Evolutionary conservation across 1,140 invertebrate species (phyloP).

Genomic region (Drosophila simulans): DNA sequence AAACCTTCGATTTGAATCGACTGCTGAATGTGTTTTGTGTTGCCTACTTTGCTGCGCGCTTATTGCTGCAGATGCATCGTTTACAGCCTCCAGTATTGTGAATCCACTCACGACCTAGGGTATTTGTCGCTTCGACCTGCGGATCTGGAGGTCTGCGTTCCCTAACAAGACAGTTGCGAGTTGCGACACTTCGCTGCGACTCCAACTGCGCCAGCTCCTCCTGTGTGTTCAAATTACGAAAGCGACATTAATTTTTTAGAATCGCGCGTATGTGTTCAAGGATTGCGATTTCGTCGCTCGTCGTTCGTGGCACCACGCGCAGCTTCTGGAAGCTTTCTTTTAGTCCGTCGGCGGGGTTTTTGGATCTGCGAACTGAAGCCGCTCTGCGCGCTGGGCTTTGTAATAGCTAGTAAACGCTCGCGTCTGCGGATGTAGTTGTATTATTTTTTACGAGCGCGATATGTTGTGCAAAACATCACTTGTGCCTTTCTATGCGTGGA

Average conservation of each 20-base stretch:
- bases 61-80: neutral
- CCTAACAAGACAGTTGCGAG: neutral
- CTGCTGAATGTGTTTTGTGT: neutral
- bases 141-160: neutral
- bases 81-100: neutral
- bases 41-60: neutral
- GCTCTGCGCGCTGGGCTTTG: slow-evolving; percentile 19
- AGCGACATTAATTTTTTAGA: slow-evolving; percentile 84
- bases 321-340: slow-evolving; percentile 24
- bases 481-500: slow-evolving; percentile 9
- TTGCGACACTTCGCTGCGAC: neutral
- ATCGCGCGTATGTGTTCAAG: slow-evolving; percentile 67
- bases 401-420: slow-evolving; percentile 69
- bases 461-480: slow-evolving; percentile 80
- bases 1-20: too few relatives aligned
- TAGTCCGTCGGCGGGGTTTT: neutral
- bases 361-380: neutral
- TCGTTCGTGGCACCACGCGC: neutral
- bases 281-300: neutral
- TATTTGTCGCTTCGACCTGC: neutral
- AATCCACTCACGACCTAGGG: neutral
- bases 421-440: slow-evolving; percentile 78
- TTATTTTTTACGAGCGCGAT: slow-evolving; percentile 83
- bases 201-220: slow-evolving; percentile 34
- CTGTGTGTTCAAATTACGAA: slow-evolving; percentile 77